These are phyloP conservation scores for Andrena minutula DNA, from an alignment of 2,888 invertebrate species.

Conservation along the genomic window DNA sequence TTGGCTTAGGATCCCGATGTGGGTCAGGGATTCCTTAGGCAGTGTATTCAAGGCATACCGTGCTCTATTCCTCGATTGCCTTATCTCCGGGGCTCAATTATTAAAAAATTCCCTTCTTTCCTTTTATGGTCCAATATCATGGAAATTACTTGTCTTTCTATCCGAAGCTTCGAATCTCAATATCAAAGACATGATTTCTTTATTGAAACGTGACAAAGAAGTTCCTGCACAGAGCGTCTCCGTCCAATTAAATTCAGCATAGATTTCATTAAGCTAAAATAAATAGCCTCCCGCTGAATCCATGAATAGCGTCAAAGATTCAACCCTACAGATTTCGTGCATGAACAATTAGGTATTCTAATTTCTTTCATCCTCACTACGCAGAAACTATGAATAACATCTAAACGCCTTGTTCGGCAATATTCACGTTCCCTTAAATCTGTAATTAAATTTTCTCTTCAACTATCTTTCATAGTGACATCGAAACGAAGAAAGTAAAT, in stretches of 20 bases:
- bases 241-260: slow-evolving; percentile 59
- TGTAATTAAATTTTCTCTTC: background rate
- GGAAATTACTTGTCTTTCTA: slow-evolving; percentile 73
- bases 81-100: slow-evolving; percentile 69
- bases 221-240: slow-evolving; percentile 25
- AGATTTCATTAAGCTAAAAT: slow-evolving; percentile 50
- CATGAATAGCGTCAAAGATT: slow-evolving; percentile 20
- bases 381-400: background rate
- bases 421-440: background rate
- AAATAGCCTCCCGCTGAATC: slow-evolving; percentile 26
- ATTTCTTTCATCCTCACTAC: slow-evolving; percentile 13
- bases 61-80: slow-evolving; percentile 62
- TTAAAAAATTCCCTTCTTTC: slow-evolving; percentile 78
- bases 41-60: slow-evolving; percentile 72
- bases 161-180: slow-evolving; percentile 64
- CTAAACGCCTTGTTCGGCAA: background rate
- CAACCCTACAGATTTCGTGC: background rate
- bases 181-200: slow-evolving; percentile 71
- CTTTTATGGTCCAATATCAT: slow-evolving; percentile 70
- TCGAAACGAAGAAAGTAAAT: no score
- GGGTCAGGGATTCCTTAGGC: slow-evolving; percentile 74
- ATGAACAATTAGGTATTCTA: slow-evolving; percentile 31
- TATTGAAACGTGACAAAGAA: slow-evolving; percentile 58
- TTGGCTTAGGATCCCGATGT: slow-evolving; percentile 70
- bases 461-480: background rate